phyloP scores from a whole-genome alignment of 2,888 invertebrate genomes.

The Ypsolopha scabrella region DNA sequence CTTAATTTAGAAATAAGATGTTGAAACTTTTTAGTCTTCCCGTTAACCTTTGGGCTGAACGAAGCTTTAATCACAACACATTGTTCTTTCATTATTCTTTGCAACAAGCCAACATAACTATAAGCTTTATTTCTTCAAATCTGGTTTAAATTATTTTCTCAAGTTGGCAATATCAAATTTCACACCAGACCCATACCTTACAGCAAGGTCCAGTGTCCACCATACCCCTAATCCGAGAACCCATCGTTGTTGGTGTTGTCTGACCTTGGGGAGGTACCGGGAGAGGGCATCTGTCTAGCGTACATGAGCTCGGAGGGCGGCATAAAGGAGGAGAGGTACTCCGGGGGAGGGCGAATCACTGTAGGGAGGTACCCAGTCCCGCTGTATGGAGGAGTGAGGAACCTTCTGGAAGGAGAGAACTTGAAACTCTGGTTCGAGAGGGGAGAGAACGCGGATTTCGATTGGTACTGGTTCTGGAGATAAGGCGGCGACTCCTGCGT shows the following conservation, averaged over 20 bases:
- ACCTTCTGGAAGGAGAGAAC: conserved; percentile 79
- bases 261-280: conserved; percentile 61
- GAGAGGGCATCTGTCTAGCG: conserved; percentile 54
- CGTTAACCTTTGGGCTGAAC: too few relatives aligned
- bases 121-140: too few relatives aligned
- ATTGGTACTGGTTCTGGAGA: conserved; percentile 56
- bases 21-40: too few relatives aligned
- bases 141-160: too few relatives aligned
- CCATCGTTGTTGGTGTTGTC: conserved; percentile 64
- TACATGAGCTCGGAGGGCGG: conserved; percentile 61
- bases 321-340: conserved; percentile 55
- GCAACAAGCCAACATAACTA: too few relatives aligned
- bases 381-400: conserved; percentile 84
- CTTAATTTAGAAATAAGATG: too few relatives aligned
- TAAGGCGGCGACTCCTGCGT: conserved; percentile 58
- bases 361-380: conserved; percentile 87
- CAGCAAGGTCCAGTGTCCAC: conserved; percentile 29
- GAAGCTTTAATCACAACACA: too few relatives aligned
- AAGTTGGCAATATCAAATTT: not conserved
- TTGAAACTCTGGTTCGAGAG: conserved; percentile 73
- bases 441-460: conserved; percentile 84
- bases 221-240: conserved; percentile 54
- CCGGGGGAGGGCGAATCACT: conserved; percentile 73
- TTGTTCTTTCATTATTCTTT: too few relatives aligned
- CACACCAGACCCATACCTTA: conserved; percentile 7